Percentiles rank a stretch among this genome's conserved stretches.
Conservation (phyloP, 2,888 invertebrate genomes). For the Melinopterus prodromus region DNA sequence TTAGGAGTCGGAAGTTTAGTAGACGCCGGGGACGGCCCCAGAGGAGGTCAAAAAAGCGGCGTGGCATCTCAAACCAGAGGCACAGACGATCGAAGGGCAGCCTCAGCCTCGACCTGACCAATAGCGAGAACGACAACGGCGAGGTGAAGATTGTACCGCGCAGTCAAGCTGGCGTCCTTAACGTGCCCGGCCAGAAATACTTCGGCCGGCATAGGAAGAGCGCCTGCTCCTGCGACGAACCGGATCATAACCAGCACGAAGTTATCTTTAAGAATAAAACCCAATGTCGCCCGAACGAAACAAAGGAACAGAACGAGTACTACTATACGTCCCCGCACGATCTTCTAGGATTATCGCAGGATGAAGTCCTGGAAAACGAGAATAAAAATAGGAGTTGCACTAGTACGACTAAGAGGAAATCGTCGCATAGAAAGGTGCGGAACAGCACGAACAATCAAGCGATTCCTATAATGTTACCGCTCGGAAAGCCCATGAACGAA, state of each 20-base stretch:
- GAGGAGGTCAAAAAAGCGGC: conserved; percentile 27
- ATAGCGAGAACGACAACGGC: conserved; percentile 34
- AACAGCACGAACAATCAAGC: neutral
- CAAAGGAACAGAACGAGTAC: conserved; percentile 36
- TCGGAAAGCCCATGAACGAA: neutral
- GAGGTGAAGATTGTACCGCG: conserved; percentile 40
- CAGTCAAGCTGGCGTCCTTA: conserved; percentile 37
- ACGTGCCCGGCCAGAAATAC: conserved; percentile 42
- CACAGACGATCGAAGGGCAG: conserved; percentile 33
- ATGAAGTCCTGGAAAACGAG: conserved; percentile 33
- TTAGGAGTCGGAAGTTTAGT: conserved; percentile 20
- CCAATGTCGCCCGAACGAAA: conserved; percentile 17
- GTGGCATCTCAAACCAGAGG: conserved; percentile 26
- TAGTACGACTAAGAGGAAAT: neutral
- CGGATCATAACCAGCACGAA: conserved; percentile 12
- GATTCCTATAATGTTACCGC: neutral
- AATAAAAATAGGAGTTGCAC: conserved; percentile 34
- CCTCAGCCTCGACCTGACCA: conserved; percentile 30
- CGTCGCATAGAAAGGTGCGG: neutral
- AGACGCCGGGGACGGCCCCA: conserved; percentile 12
- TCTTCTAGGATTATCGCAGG: conserved; percentile 41
- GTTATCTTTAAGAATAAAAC: conserved; percentile 13
- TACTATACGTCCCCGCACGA: conserved; percentile 44
- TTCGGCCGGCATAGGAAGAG: conserved; percentile 31
- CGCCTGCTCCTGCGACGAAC: conserved; percentile 26